Evolutionary conservation across 2,113 vertebrate species (phyloP).

Genomic region (Lasiurus borealis): DNA sequence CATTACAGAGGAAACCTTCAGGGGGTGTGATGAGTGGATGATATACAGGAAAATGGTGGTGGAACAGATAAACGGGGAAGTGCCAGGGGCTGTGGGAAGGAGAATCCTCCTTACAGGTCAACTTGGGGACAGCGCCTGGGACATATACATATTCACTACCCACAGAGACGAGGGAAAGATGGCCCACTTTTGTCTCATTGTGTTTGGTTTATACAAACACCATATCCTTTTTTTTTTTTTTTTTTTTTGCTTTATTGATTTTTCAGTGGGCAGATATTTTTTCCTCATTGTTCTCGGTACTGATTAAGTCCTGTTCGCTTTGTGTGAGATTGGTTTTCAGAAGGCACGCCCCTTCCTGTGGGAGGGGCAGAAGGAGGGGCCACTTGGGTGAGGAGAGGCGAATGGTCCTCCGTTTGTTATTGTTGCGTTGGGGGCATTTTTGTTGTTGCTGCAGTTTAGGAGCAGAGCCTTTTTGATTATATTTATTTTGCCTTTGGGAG

Average conservation of each 20-base stretch:
- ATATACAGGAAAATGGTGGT: background rate
- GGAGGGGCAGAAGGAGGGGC: background rate
- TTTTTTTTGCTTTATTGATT: background rate
- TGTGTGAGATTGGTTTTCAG: background rate
- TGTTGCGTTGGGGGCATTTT: background rate
- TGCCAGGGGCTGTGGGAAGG: background rate
- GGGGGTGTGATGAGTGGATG: background rate
- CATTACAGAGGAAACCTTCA: background rate
- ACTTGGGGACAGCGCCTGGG: background rate
- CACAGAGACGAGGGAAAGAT: background rate
- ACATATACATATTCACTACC: background rate
- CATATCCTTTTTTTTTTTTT: background rate
- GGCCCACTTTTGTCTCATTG: slow-evolving; percentile 24
- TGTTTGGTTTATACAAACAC: slow-evolving; percentile 5
- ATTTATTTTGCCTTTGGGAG: background rate
- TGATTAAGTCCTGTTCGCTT: slow-evolving; percentile 19
- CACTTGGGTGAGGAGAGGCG: background rate
- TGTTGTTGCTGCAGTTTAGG: background rate
- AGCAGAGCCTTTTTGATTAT: background rate
- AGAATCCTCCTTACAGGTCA: background rate
- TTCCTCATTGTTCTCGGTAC: slow-evolving; percentile 19
- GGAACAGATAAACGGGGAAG: background rate
- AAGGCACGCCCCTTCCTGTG: background rate
- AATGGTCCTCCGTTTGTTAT: background rate
- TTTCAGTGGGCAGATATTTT: background rate